These are phyloP conservation scores for Anaspis maculata DNA, from an alignment of 2,888 invertebrate genomes.

Conservation along the genomic window DNA sequence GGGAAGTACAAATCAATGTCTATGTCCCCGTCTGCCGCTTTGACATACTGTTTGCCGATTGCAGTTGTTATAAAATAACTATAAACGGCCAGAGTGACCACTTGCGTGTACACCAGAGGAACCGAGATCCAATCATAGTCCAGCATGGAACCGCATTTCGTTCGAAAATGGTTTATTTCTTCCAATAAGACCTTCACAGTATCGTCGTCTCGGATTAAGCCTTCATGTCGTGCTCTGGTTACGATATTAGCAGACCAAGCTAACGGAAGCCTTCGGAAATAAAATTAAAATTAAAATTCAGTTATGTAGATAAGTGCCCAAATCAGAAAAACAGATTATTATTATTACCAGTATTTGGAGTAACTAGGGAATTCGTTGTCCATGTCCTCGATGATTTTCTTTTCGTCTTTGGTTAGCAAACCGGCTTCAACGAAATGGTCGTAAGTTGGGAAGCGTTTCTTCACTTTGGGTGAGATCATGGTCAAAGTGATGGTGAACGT, in stretches of 20 bases:
- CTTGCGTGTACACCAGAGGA: slow-evolving; percentile 73
- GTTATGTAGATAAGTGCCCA: too few species aligned
- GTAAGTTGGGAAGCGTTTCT: slow-evolving; percentile 79
- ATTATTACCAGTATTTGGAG: slow-evolving; percentile 87
- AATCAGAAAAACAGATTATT: slow-evolving; percentile 25
- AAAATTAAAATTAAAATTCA: slow-evolving; percentile 7
- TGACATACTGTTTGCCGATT: slow-evolving; percentile 81
- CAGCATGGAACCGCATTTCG: slow-evolving; percentile 62
- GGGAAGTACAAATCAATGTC: slow-evolving; percentile 77
- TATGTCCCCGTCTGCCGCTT: slow-evolving; percentile 24
- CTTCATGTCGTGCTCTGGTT: slow-evolving; percentile 76
- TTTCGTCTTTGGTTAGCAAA: slow-evolving; percentile 70
- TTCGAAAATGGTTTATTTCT: slow-evolving; percentile 72
- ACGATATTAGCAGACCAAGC: slow-evolving; percentile 86
- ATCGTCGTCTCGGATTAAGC: slow-evolving; percentile 77
- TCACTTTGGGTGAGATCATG: slow-evolving; percentile 77
- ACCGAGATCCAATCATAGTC: slow-evolving; percentile 72
- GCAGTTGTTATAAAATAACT: slow-evolving; percentile 81
- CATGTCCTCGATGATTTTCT: slow-evolving; percentile 64
- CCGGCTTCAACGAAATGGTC: slow-evolving; percentile 77
- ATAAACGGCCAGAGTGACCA: slow-evolving; percentile 86
- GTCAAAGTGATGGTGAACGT: slow-evolving; percentile 76
- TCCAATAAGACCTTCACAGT: slow-evolving; percentile 81
- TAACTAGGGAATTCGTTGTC: slow-evolving; percentile 73
- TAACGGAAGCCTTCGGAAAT: slow-evolving; percentile 73